Percentiles rank a stretch among this genome's conserved stretches.
phyloP scores from a whole-genome alignment of 2,797 vertebrate genomes.

The Tympanoctomys barrerae region DNA sequence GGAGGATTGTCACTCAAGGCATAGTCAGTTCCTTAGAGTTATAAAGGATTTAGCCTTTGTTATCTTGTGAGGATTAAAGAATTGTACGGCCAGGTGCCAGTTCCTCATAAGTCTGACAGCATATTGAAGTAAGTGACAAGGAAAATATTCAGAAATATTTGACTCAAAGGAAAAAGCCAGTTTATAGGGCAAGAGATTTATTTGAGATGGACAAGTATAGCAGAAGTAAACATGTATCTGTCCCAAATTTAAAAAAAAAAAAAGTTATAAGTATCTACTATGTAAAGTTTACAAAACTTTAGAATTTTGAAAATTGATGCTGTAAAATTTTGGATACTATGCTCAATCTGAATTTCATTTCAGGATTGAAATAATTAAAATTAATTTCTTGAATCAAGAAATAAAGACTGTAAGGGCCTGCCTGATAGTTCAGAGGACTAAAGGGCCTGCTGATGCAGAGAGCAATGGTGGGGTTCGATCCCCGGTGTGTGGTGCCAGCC shows the following conservation, averaged over 20 bases:
- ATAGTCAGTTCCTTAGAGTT: neutral
- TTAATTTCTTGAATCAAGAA: neutral
- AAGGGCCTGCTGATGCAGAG: no score
- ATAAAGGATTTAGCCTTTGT: neutral
- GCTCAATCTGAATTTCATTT: neutral
- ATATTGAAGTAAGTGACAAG: neutral
- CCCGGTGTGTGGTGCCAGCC: no score
- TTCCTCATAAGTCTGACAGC: neutral
- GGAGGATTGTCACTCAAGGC: neutral
- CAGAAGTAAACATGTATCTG: neutral
- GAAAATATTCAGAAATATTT: neutral
- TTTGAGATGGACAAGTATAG: neutral
- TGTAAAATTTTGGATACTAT: neutral
- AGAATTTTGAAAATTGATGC: neutral
- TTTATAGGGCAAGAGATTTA: neutral
- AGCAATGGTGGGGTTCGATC: no score
- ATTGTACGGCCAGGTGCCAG: neutral
- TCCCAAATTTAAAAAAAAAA: neutral
- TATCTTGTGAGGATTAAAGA: neutral
- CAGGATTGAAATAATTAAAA: neutral
- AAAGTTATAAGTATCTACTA: neutral
- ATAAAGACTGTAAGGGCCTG: neutral
- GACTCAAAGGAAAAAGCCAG: neutral
- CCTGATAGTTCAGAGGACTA: no score
- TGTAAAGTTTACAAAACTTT: neutral